Evolutionary conservation across 1,140 invertebrate species (phyloP), one percentile per base, ranked within the genome.

Genomic region (Euschistus heros): DNA sequence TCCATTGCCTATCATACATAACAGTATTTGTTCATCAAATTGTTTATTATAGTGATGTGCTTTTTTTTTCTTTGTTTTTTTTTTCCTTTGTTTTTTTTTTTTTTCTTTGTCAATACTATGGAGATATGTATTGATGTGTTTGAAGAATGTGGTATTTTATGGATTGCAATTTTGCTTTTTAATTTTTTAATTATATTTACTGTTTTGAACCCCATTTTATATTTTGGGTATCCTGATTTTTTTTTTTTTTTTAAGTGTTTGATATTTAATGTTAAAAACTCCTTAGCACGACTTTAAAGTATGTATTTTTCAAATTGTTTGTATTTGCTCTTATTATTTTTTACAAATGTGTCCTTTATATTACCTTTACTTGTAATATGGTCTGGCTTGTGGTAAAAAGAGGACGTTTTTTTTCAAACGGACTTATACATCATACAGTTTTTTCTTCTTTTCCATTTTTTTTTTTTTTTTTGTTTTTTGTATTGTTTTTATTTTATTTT

Each of bases 121-220:
- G 46, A 54, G 52, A 62, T 37, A n/a, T 60, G 27, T 27, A 27
- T 33, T 37, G n/a, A 37, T 60, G 57, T n/a, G 57, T n/a, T 33
- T 26, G 27, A 37, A 37, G 37, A 60, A 37, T 60, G 57, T 33
- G 27, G 57, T 60, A 37, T 60, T 60, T 27, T 60, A 60, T 37
- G 22, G 22, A 62, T 37, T 24, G 22, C 20, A 62, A 62, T 22
- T 62, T 62, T 17, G 42, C 60, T 42, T 30, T 62, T 30, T n/a
- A 52, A 37, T 62, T 66, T 52, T 66, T 22, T 44, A 42, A 68
- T 68, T 67, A 57, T 63, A 71, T 50, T 69, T 65, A 71, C 57
- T 72, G 33, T 37, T 37, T 37, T n/a, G 33, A 13, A 37, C 33
- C 33, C 33, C 33, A 37, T 37, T 37, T 37, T 37, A 10, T 37